Evolutionary conservation across 2,888 invertebrate genomes (phyloP).

Genomic region (Zaprionus obscuricornis): DNA sequence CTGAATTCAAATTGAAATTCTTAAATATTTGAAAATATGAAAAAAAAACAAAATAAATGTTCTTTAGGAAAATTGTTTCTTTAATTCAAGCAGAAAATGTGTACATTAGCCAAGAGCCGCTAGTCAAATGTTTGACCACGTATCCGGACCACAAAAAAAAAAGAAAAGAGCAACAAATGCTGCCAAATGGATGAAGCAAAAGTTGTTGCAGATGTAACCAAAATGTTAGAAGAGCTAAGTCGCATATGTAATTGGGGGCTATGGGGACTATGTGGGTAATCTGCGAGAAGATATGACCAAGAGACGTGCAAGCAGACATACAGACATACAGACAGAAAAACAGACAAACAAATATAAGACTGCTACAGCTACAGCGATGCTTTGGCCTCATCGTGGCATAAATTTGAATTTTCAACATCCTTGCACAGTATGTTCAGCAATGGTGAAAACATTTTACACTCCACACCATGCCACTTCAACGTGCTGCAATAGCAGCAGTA

Average conservation of each 20-base stretch:
- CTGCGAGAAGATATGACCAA: constrained; percentile 37
- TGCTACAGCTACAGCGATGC: constrained; percentile 32
- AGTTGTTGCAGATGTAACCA: constrained; percentile 57
- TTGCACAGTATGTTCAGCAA: constrained; percentile 19
- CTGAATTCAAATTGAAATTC: too few species aligned
- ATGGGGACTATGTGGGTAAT: constrained; percentile 25
- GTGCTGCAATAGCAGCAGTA: not conserved
- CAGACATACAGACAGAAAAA: too few species aligned
- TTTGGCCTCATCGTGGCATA: constrained; percentile 57
- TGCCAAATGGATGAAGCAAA: constrained; percentile 34
- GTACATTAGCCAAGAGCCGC: too few species aligned
- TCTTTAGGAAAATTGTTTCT: not conserved
- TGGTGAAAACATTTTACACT: constrained; percentile 47
- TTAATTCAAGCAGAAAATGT: too few species aligned
- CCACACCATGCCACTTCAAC: constrained; percentile 28
- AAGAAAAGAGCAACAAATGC: constrained; percentile 23
- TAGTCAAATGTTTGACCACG: constrained; percentile 22
- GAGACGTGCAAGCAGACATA: constrained; percentile 11
- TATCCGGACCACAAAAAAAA: constrained; percentile 24
- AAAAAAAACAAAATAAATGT: not conserved
- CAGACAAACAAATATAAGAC: constrained; percentile 55
- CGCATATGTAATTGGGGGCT: constrained; percentile 63
- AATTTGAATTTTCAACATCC: constrained; percentile 68
- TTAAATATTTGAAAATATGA: not conserved
- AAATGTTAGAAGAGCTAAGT: constrained; percentile 42